Conservation (phyloP, 2,113 vertebrate genomes). For the Aramus guarauna region DNA sequence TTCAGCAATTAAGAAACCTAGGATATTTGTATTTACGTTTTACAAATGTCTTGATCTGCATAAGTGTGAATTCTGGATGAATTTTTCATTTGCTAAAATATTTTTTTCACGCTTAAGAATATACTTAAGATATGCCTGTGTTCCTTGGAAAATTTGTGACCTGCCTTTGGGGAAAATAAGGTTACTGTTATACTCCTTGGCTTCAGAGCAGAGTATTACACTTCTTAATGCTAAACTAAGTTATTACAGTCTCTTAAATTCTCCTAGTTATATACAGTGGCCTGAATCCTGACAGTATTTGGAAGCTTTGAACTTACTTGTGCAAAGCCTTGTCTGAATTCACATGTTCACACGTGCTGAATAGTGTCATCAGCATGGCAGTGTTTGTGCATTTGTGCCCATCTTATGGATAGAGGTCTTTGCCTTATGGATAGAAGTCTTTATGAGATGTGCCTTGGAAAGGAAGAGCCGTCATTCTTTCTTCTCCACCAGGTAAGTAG, state of each 20-base stretch:
- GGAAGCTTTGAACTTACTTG: not conserved
- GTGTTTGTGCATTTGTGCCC: not conserved
- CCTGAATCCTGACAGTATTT: not conserved
- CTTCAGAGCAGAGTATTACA: not conserved
- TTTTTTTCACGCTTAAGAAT: not conserved
- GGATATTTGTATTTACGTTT: not conserved
- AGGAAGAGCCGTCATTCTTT: not conserved
- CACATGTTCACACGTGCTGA: accelerated
- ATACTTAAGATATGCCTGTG: not conserved
- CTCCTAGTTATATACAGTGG: not conserved
- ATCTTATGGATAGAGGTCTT: too few species aligned
- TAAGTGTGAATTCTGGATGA: not conserved
- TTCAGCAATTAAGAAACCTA: not conserved
- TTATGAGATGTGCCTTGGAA: not conserved
- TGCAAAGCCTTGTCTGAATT: not conserved
- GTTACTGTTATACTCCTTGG: not conserved
- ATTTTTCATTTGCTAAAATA: not conserved
- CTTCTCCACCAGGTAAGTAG: accelerated
- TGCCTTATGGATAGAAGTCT: too few species aligned
- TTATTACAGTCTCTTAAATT: not conserved
- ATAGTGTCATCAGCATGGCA: not conserved
- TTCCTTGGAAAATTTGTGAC: not conserved
- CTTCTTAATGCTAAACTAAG: not conserved
- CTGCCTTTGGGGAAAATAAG: not conserved
- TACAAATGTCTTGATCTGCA: not conserved